A percentile compares a stretch with the other conserved stretches of the same genome.
These are phyloP conservation scores for Tetrapedia diversipes DNA, from an alignment of 2,888 invertebrate species.

Conservation along the genomic window DNA sequence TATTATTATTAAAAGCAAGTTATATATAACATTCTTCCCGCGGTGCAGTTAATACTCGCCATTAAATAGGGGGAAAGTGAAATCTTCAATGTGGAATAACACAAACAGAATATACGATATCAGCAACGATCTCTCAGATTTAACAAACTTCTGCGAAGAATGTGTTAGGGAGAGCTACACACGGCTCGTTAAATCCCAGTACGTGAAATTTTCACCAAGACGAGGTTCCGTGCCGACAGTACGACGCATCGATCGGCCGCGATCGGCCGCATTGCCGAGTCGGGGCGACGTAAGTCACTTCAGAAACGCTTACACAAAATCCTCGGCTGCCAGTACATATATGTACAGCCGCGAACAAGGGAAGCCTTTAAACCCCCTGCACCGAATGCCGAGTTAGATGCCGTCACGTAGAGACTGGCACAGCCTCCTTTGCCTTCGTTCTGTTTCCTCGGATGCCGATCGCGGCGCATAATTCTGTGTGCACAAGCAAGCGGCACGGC, in stretches of 20 bases:
- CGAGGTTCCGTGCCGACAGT: conserved; percentile 24
- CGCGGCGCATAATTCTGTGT: conserved; percentile 38
- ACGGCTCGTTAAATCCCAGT: conserved; percentile 30
- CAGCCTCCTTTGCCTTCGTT: conserved; percentile 69
- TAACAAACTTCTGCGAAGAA: no score
- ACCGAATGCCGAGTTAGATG: conserved; percentile 74
- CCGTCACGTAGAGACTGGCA: conserved; percentile 75
- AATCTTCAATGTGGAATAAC: no score
- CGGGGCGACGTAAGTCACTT: conserved; percentile 64
- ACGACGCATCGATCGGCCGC: conserved; percentile 52
- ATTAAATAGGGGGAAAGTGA: no score
- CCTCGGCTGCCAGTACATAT: conserved; percentile 64
- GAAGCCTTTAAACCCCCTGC: conserved; percentile 57
- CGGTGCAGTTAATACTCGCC: no score
- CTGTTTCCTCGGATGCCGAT: conserved; percentile 62
- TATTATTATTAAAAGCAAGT: no score
- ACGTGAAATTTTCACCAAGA: conserved; percentile 33
- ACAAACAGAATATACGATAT: no score
- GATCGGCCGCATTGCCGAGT: conserved; percentile 53
- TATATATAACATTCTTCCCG: no score
- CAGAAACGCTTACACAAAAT: conserved; percentile 68
- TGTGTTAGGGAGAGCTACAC: no score
- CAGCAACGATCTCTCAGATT: no score
- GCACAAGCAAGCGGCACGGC: conserved; percentile 15
- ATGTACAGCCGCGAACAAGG: conserved; percentile 56